Evolutionary conservation across 2,888 invertebrate species (phyloP), one percentile per base, ranked within the genome.

Genomic region (Ochropleura plecta): DNA sequence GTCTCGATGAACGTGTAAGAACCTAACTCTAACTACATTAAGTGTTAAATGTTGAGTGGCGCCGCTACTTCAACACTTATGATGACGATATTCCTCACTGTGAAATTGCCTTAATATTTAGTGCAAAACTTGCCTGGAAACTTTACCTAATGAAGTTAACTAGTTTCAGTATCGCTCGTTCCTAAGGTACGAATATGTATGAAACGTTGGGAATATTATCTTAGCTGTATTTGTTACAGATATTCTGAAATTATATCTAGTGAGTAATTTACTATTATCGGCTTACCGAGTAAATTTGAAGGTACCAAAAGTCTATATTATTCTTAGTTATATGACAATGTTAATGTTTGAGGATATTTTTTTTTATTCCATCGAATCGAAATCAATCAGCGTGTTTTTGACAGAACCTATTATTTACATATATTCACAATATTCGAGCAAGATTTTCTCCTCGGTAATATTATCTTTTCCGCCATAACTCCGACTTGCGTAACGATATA

Each of bases 81-180:
- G 71, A 78, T 78, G 78, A 81, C 73, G 72, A 76, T 73, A 73
- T 78, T 65, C 79, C 65, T 69, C 73, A 71, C 77, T 60, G 14
- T 64, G 68, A 78, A 70, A 60, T 77, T 73, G 68, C 81, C 59
- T 76, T 80, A 83, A 81, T 85, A 86, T 85, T 86, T 81, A 86
- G 86, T 74, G 60, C 68, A 59, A 79, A 85, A 85, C 82, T 85
- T 84, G 48, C 48, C 71, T 73, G 40, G 70, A 77, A 85, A 85
- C 86, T 85, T 84, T 70, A 48, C 64, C 64, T 84, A 77, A 85
- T 81, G 78, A 76, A 83, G 83, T 84, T 81, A 78, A 77, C 80
- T 78, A 76, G 78, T 78, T 85, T 68, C 66, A 65, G 67, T 68
- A 78, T 59, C 73, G 73, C 73, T 57, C 81, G 70, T 68, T 67